Evolutionary conservation across 1,140 invertebrate genomes (phyloP).

Genomic region (Teleopsis dalmanni): DNA sequence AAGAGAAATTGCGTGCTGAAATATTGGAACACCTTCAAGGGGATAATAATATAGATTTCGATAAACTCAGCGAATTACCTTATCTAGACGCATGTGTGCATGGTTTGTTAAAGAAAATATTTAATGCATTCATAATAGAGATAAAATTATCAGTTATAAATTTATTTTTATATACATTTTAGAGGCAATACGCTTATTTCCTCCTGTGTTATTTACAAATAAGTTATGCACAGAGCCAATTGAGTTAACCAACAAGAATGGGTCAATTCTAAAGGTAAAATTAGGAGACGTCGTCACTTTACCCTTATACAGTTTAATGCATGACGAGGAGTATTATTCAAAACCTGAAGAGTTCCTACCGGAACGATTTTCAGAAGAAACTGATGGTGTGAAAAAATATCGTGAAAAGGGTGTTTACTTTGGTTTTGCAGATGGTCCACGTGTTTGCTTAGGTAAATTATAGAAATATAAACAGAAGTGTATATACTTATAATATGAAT

Average conservation of each 20-base stretch:
- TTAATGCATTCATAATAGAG: too few species aligned
- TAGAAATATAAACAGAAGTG: too few species aligned
- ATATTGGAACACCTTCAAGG: constrained; percentile 30
- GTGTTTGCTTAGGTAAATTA: constrained; percentile 29
- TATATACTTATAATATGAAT: too few species aligned
- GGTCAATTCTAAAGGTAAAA: constrained; percentile 16
- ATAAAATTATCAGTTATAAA: too few species aligned
- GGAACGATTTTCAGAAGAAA: constrained; percentile 47
- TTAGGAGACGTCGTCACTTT: constrained; percentile 50
- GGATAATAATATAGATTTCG: constrained; percentile 18
- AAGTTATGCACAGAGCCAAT: constrained; percentile 27
- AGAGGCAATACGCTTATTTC: constrained; percentile 26
- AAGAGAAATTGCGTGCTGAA: constrained; percentile 25
- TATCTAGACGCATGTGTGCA: constrained; percentile 34
- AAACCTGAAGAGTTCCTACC: constrained; percentile 66
- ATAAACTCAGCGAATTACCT: constrained; percentile 23
- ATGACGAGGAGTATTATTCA: constrained; percentile 57
- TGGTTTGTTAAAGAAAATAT: constrained; percentile 13
- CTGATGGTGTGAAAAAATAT: constrained; percentile 24
- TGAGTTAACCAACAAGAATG: constrained; percentile 25
- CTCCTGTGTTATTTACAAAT: constrained; percentile 14
- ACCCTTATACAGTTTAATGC: constrained; percentile 49
- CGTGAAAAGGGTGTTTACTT: constrained; percentile 23
- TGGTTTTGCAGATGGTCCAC: constrained; percentile 31
- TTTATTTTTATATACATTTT: too few species aligned